These are phyloP conservation scores for Drosophila lutescens DNA, from an alignment of 2,888 invertebrate species.

Conservation along the genomic window DNA sequence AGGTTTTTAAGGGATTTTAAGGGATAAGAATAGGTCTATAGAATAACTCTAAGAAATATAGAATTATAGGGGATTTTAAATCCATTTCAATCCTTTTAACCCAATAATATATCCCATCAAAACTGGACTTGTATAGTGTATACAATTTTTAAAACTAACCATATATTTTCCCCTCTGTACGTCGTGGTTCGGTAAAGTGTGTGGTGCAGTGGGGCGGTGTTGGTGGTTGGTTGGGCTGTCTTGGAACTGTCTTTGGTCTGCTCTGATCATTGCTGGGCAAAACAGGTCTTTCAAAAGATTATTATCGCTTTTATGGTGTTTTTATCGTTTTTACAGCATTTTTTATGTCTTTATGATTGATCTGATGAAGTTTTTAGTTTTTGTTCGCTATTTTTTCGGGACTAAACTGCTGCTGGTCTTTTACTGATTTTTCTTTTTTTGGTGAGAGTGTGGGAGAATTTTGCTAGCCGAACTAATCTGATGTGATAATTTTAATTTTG, in stretches of 20 bases:
- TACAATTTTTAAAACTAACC: no score
- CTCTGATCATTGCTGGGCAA: constrained; percentile 52
- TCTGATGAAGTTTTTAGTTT: constrained; percentile 63
- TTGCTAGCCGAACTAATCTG: constrained; percentile 56
- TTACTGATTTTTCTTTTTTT: constrained; percentile 6
- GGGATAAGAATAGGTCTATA: no score
- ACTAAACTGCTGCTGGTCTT: constrained; percentile 61
- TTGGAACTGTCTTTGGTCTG: constrained; percentile 34
- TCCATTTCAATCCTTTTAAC: no score
- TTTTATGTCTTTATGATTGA: constrained; percentile 68
- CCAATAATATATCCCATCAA: no score
- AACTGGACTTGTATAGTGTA: no score
- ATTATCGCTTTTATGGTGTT: constrained; percentile 70
- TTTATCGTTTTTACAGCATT: constrained; percentile 68
- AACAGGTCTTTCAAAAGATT: constrained; percentile 77
- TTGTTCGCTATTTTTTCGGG: constrained; percentile 55
- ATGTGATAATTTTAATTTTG: constrained; percentile 68
- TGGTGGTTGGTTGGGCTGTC: constrained; percentile 33
- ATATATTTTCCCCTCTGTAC: constrained; percentile 10
- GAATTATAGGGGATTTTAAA: no score
- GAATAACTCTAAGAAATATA: no score
- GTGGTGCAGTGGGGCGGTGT: constrained; percentile 19
- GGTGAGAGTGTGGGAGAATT: constrained; percentile 77
- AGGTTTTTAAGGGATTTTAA: no score
- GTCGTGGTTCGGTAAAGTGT: not conserved